Base-by-base conservation (phyloP, 2,888 invertebrate species). In the Melanchra persicariae region DNA sequence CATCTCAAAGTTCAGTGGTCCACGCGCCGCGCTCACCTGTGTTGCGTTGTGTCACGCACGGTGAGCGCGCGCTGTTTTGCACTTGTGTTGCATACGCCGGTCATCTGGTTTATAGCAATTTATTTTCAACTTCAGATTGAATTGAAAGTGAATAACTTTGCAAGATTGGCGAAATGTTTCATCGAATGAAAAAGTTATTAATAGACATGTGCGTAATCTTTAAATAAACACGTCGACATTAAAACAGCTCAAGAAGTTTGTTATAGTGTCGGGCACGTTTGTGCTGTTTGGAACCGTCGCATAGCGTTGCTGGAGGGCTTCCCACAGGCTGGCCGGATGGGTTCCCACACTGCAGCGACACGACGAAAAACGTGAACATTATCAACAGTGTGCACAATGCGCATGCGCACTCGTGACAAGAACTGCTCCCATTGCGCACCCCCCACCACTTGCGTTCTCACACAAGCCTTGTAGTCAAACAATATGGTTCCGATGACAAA, bases 321-420 rank as follows among this genome's bases (percentile, higher is more conserved):
- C 65, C 40, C 66, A 43, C 47, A 34, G 30, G 54, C 43, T 3
- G 3, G n/a, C 22, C 7, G 22, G 0, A 19, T 8, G 10, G 6
- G 34, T 69, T 74, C 74, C 47, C 80, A 77, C 80, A 62, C 43
- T 26, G n/a, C 40, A n/a, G 43, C n/a, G 10, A 22, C 10, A 9
- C 8, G 22, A 57, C 8, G 34, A 82, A 81, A 82, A 82, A 79
- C 79, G 72, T 70, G 74, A 34, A 55, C 19, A 24, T 47, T 52
- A 30, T 19, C n/a, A 43, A 37, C 34, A 47, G 64, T 57, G 34
- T 61, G 67, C 30, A 64, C 70, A 71, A 65, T 70, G 70, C 60
- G 62, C 60, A 19, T 30, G 37, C 34, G 60, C 37, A 10, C 37
- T 3, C 19, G 15, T 19, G 12, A 34, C 59, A 81, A 80, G 60